Evolutionary conservation across 92 coral and sea anemone species (phyloP).

Genomic region (Palythoa grandis): DNA sequence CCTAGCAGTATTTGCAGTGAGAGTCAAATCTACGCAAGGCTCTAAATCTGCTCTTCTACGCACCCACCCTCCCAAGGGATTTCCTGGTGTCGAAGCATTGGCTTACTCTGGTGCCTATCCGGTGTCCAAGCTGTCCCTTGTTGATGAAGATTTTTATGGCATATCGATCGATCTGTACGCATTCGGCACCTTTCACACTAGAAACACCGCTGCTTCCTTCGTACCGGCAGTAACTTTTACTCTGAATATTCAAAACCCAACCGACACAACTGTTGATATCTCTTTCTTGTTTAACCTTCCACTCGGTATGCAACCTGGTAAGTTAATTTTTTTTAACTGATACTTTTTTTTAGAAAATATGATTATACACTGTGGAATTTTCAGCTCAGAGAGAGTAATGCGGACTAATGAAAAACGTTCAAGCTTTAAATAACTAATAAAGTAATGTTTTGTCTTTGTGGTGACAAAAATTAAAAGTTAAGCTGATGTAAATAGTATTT

Average conservation of each 20-base stretch:
- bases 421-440: too few species aligned
- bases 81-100: slow-evolving; percentile 78
- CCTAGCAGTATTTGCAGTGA: slow-evolving; percentile 71
- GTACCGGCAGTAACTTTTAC: slow-evolving; percentile 78
- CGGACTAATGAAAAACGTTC: too few species aligned
- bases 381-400: too few species aligned
- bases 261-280: slow-evolving; percentile 58
- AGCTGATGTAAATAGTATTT: too few species aligned
- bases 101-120: slow-evolving; percentile 84
- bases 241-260: slow-evolving; percentile 74
- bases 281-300: slow-evolving; percentile 84
- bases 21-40: slow-evolving; percentile 59
- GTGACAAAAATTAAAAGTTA: too few species aligned
- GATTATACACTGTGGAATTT: too few species aligned
- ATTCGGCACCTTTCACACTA: slow-evolving; percentile 66
- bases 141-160: slow-evolving; percentile 72
- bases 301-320: slow-evolving; percentile 83
- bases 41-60: slow-evolving; percentile 73
- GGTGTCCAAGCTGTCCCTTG: slow-evolving; percentile 70
- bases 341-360: too few species aligned
- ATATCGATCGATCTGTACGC: slow-evolving; percentile 76
- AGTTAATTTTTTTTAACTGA: background rate
- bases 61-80: slow-evolving; percentile 84
- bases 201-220: slow-evolving; percentile 66
- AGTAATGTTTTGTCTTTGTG: too few species aligned